Evolutionary conservation across 2,113 vertebrate genomes (phyloP).

Genomic region (Scomber colias): DNA sequence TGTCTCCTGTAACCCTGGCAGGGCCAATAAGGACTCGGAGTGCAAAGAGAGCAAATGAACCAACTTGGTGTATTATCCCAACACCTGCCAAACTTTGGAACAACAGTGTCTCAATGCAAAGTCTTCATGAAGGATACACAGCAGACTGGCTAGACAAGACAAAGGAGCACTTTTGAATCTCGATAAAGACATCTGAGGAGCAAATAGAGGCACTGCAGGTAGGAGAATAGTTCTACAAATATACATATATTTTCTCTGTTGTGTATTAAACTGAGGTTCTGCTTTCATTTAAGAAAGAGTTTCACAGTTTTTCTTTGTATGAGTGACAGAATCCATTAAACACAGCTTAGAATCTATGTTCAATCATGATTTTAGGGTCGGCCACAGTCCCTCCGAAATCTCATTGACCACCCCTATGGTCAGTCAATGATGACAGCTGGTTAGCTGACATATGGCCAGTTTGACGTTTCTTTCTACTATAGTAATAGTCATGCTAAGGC

Average conservation of each 20-base stretch:
- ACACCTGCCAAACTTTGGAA: neutral
- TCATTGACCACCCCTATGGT: too few relatives aligned
- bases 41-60: conserved; percentile 3
- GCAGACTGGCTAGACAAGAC: neutral
- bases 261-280: neutral
- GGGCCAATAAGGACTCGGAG: neutral
- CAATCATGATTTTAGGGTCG: too few relatives aligned
- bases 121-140: conserved; percentile 28
- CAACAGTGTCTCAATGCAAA: neutral
- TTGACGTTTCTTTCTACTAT: too few relatives aligned
- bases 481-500: too few relatives aligned
- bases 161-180: conserved; percentile 14
- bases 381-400: too few relatives aligned
- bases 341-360: neutral
- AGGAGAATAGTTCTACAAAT: neutral
- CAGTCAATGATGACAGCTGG: too few relatives aligned
- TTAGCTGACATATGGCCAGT: too few relatives aligned
- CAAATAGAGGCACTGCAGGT: conserved; percentile 40
- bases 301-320: neutral
- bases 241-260: neutral
- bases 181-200: neutral
- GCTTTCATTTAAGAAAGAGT: neutral
- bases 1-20: neutral
- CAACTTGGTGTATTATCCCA: neutral
- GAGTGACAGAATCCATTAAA: neutral